Percentiles rank a stretch among this genome's conserved stretches.
Evolutionary conservation across 2,888 invertebrate species (phyloP).

Genomic region (Tetragonisca angustula): DNA sequence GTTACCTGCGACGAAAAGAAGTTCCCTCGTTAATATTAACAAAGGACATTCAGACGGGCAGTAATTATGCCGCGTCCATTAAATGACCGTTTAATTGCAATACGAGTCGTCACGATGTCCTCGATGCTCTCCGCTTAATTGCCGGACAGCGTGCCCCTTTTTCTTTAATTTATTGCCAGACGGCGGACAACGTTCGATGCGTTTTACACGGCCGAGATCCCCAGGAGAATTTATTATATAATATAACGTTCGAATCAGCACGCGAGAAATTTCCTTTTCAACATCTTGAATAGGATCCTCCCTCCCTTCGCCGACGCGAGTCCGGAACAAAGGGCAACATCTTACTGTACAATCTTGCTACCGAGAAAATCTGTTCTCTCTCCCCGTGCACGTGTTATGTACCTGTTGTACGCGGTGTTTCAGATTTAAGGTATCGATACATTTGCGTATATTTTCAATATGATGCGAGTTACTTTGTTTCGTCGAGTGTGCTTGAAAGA

Average conservation of each 20-base stretch:
- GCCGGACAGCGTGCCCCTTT: not conserved
- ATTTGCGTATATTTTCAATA: too few species aligned
- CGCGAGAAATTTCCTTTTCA: conserved; percentile 3
- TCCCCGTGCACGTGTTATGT: too few species aligned
- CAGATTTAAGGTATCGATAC: too few species aligned
- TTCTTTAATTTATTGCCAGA: not conserved
- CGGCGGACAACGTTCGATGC: conserved; percentile 1
- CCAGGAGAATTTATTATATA: not conserved
- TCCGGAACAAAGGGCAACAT: not conserved
- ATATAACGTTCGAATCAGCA: not conserved
- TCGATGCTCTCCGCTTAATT: conserved; percentile 1
- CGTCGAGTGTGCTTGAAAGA: too few species aligned
- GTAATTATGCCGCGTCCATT: conserved; percentile 24
- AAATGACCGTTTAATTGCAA: conserved; percentile 38
- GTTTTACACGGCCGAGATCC: not conserved
- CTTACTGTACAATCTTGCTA: not conserved
- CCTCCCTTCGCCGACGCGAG: not conserved
- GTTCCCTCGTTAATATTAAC: conserved; percentile 48
- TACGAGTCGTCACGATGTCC: not conserved
- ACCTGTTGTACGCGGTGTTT: too few species aligned
- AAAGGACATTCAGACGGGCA: conserved; percentile 20
- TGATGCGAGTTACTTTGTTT: too few species aligned
- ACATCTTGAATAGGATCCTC: not conserved
- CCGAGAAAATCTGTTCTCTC: not conserved
- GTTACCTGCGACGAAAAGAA: conserved; percentile 21